Percentiles rank a stretch among this genome's conserved stretches.
Conservation (phyloP, 2,888 invertebrate genomes). For the Meghimatium bilineatum region DNA sequence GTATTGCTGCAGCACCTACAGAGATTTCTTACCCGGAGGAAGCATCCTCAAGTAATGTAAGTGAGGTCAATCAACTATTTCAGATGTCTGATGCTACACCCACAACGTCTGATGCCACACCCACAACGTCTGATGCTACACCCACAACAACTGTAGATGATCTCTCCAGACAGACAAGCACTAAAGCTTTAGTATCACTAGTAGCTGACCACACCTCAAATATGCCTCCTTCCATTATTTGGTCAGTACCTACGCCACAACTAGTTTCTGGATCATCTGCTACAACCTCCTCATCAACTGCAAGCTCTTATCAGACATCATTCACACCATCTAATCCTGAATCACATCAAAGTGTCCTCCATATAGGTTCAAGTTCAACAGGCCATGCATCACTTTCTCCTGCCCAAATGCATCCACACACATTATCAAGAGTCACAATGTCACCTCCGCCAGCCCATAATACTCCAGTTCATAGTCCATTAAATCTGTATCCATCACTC, state of each 20-base stretch:
- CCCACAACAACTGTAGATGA: not conserved
- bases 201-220: not conserved
- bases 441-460: not conserved
- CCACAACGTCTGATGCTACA: not conserved
- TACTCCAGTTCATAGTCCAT: not conserved
- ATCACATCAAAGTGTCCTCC: not conserved
- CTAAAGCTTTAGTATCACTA: not conserved
- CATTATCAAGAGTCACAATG: not conserved
- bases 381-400: constrained; percentile 1
- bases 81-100: not conserved
- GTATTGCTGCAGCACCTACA: too few relatives aligned
- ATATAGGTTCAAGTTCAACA: not conserved
- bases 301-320: not conserved
- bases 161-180: not conserved
- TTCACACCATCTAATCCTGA: not conserved
- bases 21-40: not conserved
- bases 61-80: not conserved
- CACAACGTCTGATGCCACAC: not conserved
- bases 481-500: not conserved
- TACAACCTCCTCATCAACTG: not conserved
- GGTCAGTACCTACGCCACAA: not conserved
- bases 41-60: not conserved
- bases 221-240: not conserved
- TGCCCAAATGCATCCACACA: not conserved
- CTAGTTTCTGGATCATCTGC: not conserved